These are phyloP conservation scores for Agrypnus murinus DNA, from an alignment of 2,888 invertebrate genomes.

Conservation along the genomic window DNA sequence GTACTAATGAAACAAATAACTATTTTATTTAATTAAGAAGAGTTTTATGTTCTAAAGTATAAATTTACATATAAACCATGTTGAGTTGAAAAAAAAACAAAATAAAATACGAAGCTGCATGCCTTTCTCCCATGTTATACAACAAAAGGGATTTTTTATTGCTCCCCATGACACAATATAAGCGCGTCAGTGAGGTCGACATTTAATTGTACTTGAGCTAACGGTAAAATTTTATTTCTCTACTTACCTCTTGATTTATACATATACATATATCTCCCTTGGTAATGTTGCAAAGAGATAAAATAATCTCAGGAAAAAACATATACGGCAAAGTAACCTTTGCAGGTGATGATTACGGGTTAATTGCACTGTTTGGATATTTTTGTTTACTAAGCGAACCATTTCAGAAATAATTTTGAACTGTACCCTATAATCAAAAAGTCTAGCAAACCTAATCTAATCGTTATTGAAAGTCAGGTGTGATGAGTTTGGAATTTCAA, in stretches of 20 bases:
- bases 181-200: background rate
- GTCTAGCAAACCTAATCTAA: constrained; percentile 25
- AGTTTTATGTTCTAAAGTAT: too few species aligned
- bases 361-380: background rate
- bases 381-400: constrained; percentile 5
- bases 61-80: too few species aligned
- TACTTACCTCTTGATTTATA: constrained; percentile 5
- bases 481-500: constrained; percentile 16
- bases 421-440: constrained; percentile 34
- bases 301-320: too few species aligned
- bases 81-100: too few species aligned
- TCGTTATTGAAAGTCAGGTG: constrained; percentile 26
- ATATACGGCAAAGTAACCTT: background rate
- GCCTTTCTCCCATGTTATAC: too few species aligned
- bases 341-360: background rate
- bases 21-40: too few species aligned
- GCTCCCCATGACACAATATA: background rate
- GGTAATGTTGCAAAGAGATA: background rate
- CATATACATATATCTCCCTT: background rate
- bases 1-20: too few species aligned
- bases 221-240: background rate
- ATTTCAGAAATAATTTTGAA: constrained; percentile 26
- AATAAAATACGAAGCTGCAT: too few species aligned
- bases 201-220: background rate
- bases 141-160: too few species aligned